Percentiles rank a stretch among this genome's conserved stretches.
Evolutionary conservation across 2,113 vertebrate species (phyloP).

Genomic region (Dendrocopos noguchii): DNA sequence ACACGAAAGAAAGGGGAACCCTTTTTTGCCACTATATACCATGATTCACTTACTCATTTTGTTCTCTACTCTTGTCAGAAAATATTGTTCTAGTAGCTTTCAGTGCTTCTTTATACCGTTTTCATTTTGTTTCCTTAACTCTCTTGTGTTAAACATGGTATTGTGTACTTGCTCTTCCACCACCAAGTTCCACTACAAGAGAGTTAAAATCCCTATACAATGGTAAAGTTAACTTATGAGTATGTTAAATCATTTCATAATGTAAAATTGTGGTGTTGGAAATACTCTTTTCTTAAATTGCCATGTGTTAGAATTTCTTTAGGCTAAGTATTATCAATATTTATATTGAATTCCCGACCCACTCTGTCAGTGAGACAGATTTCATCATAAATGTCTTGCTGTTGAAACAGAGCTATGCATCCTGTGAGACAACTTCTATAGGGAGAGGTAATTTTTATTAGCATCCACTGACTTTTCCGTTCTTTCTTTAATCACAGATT

Average conservation of each 20-base stretch:
- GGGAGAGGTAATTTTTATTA: neutral
- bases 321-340: neutral
- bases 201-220: neutral
- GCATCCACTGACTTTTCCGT: neutral
- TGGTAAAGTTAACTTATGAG: neutral
- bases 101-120: neutral
- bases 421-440: neutral
- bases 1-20: neutral
- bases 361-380: neutral
- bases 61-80: neutral
- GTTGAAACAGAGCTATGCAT: neutral
- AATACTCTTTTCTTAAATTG: neutral
- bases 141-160: neutral
- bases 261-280: neutral
- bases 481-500: conserved; percentile 78
- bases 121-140: neutral
- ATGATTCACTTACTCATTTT: neutral
- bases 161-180: neutral
- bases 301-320: neutral
- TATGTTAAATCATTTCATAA: neutral
- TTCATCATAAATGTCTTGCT: neutral
- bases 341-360: neutral
- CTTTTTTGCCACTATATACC: neutral
- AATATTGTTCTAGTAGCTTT: neutral
- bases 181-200: neutral